Base-by-base conservation (phyloP, 1,140 invertebrate genomes). In the Heliothis subflexa region DNA sequence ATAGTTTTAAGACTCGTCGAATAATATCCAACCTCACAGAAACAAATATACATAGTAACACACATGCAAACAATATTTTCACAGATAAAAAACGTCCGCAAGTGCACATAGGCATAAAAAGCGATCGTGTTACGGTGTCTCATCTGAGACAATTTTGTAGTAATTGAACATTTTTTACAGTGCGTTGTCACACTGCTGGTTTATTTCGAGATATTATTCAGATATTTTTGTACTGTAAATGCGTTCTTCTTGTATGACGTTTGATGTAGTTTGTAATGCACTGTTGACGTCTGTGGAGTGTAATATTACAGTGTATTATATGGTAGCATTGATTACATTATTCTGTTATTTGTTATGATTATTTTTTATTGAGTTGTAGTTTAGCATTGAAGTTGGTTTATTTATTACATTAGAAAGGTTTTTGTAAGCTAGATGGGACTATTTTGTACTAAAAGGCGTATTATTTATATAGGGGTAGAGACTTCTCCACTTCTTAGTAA, bases 1-100 rank as follows among this genome's bases (percentile, higher is more conserved):
- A n/a, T 33, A 33, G 33, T 33, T 33, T 33, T 1, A 33, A 33
- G 33, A 33, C 3, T 33, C 33, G 3, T 33, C 33, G 3, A 5
- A 33, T 7, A 33, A 33, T 3, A 1, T 33, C 7, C 33, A 10
- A 64, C 33, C 61, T 64, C 33, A 64, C 61, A n/a, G n/a, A n/a
- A n/a, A n/a, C n/a, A n/a, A n/a, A n/a, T n/a, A n/a, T n/a, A n/a
- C n/a, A n/a, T n/a, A n/a, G n/a, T n/a, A n/a, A 64, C 33, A 33
- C 61, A 61, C 25, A 64, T 16, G 61, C n/a, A 14, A 45, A 45
- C 45, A 64, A 64, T 64, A 64, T 64, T 54, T 61, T 61, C 57
- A 10, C 57, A 33, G 16, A n/a, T n/a, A n/a, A n/a, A n/a, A n/a
- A n/a, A n/a, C n/a, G n/a, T n/a, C 28, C 1, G 28, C 1, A 28